phyloP scores from a whole-genome alignment of 2,113 vertebrate species.

The Echinops telfairi region DNA sequence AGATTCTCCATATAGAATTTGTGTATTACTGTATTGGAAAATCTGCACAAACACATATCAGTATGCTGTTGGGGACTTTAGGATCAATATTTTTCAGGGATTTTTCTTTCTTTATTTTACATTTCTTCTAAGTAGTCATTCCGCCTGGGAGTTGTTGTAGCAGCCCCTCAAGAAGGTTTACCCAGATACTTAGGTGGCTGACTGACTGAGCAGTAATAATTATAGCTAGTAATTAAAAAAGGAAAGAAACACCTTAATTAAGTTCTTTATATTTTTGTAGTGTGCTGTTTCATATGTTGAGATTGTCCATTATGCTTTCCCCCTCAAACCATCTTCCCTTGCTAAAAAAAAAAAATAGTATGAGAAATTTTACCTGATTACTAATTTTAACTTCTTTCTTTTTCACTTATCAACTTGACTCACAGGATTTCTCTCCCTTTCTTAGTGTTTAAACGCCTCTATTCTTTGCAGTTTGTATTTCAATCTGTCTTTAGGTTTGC shows the following conservation, averaged over 20 bases:
- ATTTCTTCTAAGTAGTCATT: conserved; percentile 51
- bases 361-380: conserved; percentile 18
- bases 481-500: background rate
- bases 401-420: background rate
- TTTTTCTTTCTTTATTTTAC: conserved; percentile 43
- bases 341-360: conserved; percentile 36
- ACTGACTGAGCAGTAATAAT: conserved; percentile 47
- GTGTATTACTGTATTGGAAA: conserved; percentile 38
- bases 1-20: conserved; percentile 41
- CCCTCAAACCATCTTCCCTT: background rate
- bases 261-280: background rate
- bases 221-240: conserved; percentile 39
- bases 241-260: background rate
- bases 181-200: conserved; percentile 4
- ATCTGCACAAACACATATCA: conserved; percentile 44
- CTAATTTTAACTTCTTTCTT: background rate
- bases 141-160: conserved; percentile 45
- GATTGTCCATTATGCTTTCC: background rate
- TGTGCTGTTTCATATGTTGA: background rate
- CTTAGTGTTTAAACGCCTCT: background rate
- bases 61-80: conserved; percentile 39
- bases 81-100: conserved; percentile 42
- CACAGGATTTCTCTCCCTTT: background rate
- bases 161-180: conserved; percentile 22
- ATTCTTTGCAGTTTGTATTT: background rate